phyloP scores from a whole-genome alignment of 2,113 vertebrate genomes.

The Leptobrachium leishanense region DNA sequence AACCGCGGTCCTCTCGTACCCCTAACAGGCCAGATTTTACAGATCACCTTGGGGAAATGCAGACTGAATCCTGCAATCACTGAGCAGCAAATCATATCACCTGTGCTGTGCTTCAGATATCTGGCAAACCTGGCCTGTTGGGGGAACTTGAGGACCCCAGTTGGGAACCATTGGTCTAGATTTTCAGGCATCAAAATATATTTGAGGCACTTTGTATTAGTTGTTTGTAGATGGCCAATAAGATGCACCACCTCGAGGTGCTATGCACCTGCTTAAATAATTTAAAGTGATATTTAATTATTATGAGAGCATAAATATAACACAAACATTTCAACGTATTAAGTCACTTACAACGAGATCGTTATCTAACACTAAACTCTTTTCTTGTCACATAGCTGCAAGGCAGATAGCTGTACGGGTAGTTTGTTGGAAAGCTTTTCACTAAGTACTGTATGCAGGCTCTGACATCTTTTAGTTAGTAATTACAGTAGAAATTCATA shows the following conservation, averaged over 20 bases:
- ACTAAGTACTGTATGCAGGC: neutral
- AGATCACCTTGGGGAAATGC: too few relatives aligned
- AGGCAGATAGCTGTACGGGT: neutral
- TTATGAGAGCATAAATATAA: constrained; percentile 6
- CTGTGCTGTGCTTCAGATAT: too few relatives aligned
- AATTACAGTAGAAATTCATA: constrained; percentile 12
- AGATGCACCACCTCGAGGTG: neutral
- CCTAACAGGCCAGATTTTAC: too few relatives aligned
- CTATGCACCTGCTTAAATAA: neutral
- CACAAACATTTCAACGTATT: neutral
- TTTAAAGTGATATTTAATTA: neutral
- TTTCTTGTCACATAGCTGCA: constrained; percentile 1
- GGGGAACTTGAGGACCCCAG: too few relatives aligned
- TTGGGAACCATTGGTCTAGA: too few relatives aligned
- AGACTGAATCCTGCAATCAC: too few relatives aligned
- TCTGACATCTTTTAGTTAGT: constrained; percentile 17
- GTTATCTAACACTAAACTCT: constrained; percentile 21
- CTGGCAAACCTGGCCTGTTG: too few relatives aligned
- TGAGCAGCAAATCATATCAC: too few relatives aligned
- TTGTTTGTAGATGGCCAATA: neutral
- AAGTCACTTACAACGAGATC: constrained; percentile 13
- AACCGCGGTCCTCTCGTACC: too few relatives aligned
- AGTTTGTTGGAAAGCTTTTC: neutral
- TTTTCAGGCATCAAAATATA: too few relatives aligned
- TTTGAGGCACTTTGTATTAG: too few relatives aligned